Conservation (phyloP, 64 coral and sea anemone genomes). For the Hydrozoanthus tunicans region DNA sequence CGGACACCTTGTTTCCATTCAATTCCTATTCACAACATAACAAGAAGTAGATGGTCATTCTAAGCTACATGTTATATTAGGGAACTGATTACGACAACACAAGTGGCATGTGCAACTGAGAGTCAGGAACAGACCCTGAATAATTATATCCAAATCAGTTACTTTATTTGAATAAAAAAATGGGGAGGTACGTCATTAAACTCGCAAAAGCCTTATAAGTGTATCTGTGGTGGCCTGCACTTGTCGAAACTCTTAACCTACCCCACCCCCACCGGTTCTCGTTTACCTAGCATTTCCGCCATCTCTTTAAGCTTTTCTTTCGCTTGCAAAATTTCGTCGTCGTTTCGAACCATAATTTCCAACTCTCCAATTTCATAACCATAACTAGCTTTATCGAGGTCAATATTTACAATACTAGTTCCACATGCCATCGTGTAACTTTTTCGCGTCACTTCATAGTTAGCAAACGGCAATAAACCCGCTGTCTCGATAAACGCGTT, state of each 20-base stretch:
- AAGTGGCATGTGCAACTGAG: background rate
- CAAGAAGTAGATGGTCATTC: background rate
- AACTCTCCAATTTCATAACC: constrained; percentile 44
- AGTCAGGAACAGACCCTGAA: too few species aligned
- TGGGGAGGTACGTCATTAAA: too few species aligned
- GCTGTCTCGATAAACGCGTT: background rate
- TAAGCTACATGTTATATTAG: too few species aligned
- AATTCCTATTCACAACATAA: background rate
- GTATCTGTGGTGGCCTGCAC: too few species aligned
- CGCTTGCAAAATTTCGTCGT: constrained; percentile 11
- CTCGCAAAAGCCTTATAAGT: too few species aligned
- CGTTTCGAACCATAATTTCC: constrained; percentile 19
- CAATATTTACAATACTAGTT: background rate
- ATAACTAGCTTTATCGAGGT: constrained; percentile 33
- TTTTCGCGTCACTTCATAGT: background rate
- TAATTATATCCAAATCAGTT: too few species aligned
- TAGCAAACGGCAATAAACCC: constrained; percentile 26
- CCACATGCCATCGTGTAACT: background rate
- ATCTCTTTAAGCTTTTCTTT: background rate
- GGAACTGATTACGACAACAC: background rate
- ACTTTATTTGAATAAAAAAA: too few species aligned
- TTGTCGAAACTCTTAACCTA: background rate
- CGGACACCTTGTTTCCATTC: background rate
- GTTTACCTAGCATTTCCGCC: constrained; percentile 11
- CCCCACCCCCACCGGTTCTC: background rate